phyloP scores from a whole-genome alignment of 2,113 vertebrate species.

The Anthoscopus minutus region DNA sequence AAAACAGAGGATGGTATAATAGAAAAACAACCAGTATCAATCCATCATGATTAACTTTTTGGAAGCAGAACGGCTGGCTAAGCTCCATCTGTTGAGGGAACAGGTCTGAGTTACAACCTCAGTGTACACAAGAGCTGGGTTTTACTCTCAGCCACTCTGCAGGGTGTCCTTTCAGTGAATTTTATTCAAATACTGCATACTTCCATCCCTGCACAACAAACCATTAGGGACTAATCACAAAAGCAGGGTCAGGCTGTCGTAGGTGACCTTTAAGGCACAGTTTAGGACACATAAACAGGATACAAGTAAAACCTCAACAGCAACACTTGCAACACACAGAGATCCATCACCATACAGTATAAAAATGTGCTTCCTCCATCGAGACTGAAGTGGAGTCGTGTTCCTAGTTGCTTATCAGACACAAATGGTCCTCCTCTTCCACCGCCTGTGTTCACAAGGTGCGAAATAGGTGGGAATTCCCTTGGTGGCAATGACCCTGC shows the following conservation, averaged over 20 bases:
- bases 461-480: neutral
- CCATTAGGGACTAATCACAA: neutral
- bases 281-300: neutral
- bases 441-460: neutral
- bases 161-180: neutral
- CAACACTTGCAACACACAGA: neutral
- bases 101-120: neutral
- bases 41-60: neutral
- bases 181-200: neutral
- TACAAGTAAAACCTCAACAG: neutral
- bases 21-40: neutral
- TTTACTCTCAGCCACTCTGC: neutral
- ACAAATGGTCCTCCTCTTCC: neutral
- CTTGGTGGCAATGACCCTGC: neutral
- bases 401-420: neutral
- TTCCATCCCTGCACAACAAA: neutral
- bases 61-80: neutral
- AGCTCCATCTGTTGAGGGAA: neutral
- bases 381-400: neutral
- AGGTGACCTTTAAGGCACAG: neutral
- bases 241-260: neutral
- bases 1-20: accelerated
- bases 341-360: no score
- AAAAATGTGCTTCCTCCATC: neutral
- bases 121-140: neutral